These are phyloP conservation scores for Mionectes olivaceus DNA, from an alignment of 2,797 vertebrate species.

Conservation along the genomic window DNA sequence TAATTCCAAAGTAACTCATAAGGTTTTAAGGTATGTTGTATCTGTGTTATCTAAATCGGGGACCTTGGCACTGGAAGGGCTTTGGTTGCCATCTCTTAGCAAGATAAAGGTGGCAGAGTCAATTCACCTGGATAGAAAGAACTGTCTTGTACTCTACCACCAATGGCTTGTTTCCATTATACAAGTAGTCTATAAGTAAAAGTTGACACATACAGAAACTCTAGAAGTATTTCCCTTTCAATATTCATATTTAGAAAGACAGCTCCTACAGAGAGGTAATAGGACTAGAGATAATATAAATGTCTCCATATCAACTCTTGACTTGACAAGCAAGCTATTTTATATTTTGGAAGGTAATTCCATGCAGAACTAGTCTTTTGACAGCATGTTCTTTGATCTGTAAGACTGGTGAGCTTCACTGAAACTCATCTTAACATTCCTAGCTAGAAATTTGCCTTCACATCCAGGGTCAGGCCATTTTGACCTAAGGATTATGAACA, in stretches of 20 bases:
- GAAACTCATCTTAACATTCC: neutral
- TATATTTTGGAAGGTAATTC: conserved; percentile 53
- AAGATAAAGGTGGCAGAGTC: neutral
- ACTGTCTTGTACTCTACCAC: neutral
- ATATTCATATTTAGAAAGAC: neutral
- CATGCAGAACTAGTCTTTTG: conserved; percentile 59
- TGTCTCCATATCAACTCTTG: neutral
- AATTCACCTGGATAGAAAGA: neutral
- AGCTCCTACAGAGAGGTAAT: neutral
- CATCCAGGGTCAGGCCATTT: neutral
- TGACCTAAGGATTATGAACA: neutral
- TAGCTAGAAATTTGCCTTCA: neutral
- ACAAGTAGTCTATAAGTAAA: neutral
- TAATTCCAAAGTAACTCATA: neutral
- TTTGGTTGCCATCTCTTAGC: neutral
- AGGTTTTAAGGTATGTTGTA: neutral
- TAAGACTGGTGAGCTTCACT: neutral
- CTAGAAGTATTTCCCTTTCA: conserved; percentile 13
- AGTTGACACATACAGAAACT: neutral
- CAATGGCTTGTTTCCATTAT: neutral
- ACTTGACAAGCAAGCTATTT: conserved; percentile 52
- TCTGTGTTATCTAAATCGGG: neutral
- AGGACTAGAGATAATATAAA: conserved; percentile 22
- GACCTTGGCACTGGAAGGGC: neutral
- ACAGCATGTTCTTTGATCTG: conserved; percentile 31